Base-by-base conservation (phyloP, 2,888 invertebrate genomes). In the Drosophila formosana region DNA sequence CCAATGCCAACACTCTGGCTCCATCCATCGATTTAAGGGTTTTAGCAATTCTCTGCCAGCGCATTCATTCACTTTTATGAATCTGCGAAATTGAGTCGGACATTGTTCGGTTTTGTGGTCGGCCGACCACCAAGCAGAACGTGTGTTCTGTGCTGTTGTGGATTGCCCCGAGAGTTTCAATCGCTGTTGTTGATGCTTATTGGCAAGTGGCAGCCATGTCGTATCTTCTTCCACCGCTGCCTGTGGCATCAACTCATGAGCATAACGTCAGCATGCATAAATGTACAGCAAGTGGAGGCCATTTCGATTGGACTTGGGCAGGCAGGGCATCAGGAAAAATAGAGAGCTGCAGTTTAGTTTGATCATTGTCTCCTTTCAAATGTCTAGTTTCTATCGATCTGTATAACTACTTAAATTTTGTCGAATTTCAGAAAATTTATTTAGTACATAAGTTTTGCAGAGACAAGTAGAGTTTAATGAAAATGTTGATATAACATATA, bases 1-100 rank as follows among this genome's bases (percentile, higher is more conserved):
- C 72, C 82, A 84, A 86, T 74, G 78, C 62, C 70, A 55, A 69
- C 66, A 57, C 45, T 57, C 41, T 53, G 56, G 60, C 55, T 66
- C 52, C 30, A 73, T 68, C 65, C 61, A 70, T 75, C 70, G 72
- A 82, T 80, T 82, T 80, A 65, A 85, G 78, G 85, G 67, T 75
- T 82, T 85, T 18, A 18, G 69, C 46, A 26, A 56, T 57, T 56
- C 62, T 37, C 26, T 65, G 56, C 50, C 72, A 62, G 70, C 34
- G 49, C 82, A 84, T 82, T 85, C 87, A 82, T 85, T 87, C 84
- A 85, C 71, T 85, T 85, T 85, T 85, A 85, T 85, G 84, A 78
- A 87, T 82, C 84, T 82, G 72, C 70, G 72, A 84, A 80, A 85
- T 87, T 87, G 84, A 85, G 71, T 87, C 78, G 82, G 87, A 85